These are phyloP conservation scores for Cryptus viduatorius DNA, from an alignment of 2,888 invertebrate genomes.

Conservation along the genomic window DNA sequence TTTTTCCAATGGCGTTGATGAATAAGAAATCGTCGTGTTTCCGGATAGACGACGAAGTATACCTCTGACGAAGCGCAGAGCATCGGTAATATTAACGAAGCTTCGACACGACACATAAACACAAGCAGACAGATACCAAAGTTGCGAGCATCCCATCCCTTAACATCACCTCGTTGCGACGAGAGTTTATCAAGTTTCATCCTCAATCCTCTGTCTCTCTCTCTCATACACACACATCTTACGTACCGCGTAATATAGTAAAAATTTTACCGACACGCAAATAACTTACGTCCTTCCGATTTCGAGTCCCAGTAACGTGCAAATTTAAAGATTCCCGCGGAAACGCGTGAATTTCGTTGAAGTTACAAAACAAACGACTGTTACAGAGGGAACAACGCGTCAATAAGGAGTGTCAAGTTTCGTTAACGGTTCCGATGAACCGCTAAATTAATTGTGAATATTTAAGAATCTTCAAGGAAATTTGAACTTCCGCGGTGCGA, in stretches of 20 bases:
- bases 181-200: slow-evolving; percentile 75
- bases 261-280: slow-evolving; percentile 71
- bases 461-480: background rate
- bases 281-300: too few species aligned
- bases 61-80: background rate
- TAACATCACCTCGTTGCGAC: slow-evolving; percentile 26
- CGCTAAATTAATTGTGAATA: slow-evolving; percentile 11
- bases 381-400: background rate
- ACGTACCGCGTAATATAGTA: slow-evolving; percentile 72
- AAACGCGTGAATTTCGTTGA: background rate
- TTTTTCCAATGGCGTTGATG: slow-evolving; percentile 77
- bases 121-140: slow-evolving; percentile 35
- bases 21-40: slow-evolving; percentile 75
- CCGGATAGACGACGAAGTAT: background rate
- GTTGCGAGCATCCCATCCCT: slow-evolving; percentile 26
- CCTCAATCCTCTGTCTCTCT: slow-evolving; percentile 5
- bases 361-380: slow-evolving; percentile 10
- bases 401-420: slow-evolving; percentile 9
- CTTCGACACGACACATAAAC: slow-evolving; percentile 23
- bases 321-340: too few species aligned
- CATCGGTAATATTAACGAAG: slow-evolving; percentile 15
- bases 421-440: background rate
- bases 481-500: background rate
- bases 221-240: slow-evolving; percentile 1
- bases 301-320: too few species aligned